Evolutionary conservation across 2,797 vertebrate species (phyloP).

Genomic region (Intellagama lesueurii): DNA sequence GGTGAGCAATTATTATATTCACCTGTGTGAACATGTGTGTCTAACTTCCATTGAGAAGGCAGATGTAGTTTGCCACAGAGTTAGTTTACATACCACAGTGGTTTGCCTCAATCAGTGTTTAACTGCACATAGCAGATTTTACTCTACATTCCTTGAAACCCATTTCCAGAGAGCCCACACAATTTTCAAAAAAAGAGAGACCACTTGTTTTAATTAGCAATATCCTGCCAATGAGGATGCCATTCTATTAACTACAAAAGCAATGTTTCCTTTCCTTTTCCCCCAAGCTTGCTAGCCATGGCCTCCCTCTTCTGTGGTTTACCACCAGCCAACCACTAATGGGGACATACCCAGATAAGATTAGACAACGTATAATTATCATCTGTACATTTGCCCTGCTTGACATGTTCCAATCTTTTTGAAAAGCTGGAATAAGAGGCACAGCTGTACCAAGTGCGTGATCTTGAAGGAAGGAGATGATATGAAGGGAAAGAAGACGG

Average conservation of each 20-base stretch:
- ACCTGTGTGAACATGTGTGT: background rate
- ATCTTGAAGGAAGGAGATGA: constrained; percentile 35
- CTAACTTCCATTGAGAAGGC: constrained; percentile 35
- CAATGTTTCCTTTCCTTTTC: constrained; percentile 59
- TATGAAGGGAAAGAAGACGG: background rate
- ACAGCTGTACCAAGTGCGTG: constrained; percentile 34
- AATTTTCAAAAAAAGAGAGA: constrained; percentile 36
- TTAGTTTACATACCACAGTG: constrained; percentile 42
- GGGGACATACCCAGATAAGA: constrained; percentile 61
- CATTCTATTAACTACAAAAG: constrained; percentile 48
- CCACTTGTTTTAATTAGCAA: constrained; percentile 59
- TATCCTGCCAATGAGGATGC: constrained; percentile 54
- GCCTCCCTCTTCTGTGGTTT: constrained; percentile 66
- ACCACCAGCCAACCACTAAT: constrained; percentile 72
- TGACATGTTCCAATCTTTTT: constrained; percentile 49
- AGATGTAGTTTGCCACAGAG: constrained; percentile 35
- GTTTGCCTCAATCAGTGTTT: constrained; percentile 31
- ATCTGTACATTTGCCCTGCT: constrained; percentile 60
- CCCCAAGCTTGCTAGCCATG: constrained; percentile 57
- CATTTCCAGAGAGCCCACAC: constrained; percentile 45
- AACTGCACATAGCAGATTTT: constrained; percentile 52
- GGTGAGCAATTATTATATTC: background rate
- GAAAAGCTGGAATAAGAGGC: constrained; percentile 57
- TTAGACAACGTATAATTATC: constrained; percentile 67
- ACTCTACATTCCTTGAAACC: constrained; percentile 37